A percentile compares a stretch with the other conserved stretches of the same genome.
Evolutionary conservation across 2,888 invertebrate species (phyloP).

Genomic region (Macaria notata): DNA sequence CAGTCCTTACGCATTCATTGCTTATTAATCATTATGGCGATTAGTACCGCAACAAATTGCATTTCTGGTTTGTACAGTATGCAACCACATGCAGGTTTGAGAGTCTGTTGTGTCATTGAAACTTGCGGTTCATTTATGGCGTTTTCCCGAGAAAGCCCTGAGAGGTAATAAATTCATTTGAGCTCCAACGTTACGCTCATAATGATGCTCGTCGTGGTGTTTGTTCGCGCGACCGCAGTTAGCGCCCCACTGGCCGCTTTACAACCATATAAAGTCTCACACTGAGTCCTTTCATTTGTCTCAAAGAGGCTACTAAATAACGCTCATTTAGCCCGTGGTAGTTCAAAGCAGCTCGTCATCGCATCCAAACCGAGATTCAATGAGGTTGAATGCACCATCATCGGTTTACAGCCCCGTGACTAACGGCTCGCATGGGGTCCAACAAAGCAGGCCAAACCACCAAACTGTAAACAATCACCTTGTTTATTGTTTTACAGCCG

Average conservation of each 20-base stretch:
- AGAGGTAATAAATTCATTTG: slow-evolving; percentile 40
- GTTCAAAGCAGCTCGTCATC: slow-evolving; percentile 52
- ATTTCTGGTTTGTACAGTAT: no score
- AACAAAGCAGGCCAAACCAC: slow-evolving; percentile 50
- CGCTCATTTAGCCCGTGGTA: slow-evolving; percentile 44
- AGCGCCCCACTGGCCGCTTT: slow-evolving; percentile 50
- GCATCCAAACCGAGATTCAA: slow-evolving; percentile 55
- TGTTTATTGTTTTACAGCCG: slow-evolving; percentile 79
- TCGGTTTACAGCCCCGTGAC: slow-evolving; percentile 61
- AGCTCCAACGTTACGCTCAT: slow-evolving; percentile 48
- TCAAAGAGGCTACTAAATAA: slow-evolving; percentile 44
- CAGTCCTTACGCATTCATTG: no score
- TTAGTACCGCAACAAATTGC: no score
- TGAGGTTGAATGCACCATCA: slow-evolving; percentile 57
- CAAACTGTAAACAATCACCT: slow-evolving; percentile 69
- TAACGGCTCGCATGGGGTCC: slow-evolving; percentile 66
- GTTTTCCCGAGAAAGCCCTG: slow-evolving; percentile 29
- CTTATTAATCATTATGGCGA: no score
- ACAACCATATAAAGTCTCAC: slow-evolving; percentile 29
- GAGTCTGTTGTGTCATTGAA: background rate
- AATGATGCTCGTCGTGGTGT: slow-evolving; percentile 50
- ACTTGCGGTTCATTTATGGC: slow-evolving; percentile 12
- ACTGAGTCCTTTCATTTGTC: slow-evolving; percentile 47
- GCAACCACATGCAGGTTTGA: no score
- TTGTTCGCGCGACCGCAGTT: slow-evolving; percentile 41